These are phyloP conservation scores for Arrhopalites spinosus DNA, from an alignment of 2,888 invertebrate genomes.

Conservation along the genomic window DNA sequence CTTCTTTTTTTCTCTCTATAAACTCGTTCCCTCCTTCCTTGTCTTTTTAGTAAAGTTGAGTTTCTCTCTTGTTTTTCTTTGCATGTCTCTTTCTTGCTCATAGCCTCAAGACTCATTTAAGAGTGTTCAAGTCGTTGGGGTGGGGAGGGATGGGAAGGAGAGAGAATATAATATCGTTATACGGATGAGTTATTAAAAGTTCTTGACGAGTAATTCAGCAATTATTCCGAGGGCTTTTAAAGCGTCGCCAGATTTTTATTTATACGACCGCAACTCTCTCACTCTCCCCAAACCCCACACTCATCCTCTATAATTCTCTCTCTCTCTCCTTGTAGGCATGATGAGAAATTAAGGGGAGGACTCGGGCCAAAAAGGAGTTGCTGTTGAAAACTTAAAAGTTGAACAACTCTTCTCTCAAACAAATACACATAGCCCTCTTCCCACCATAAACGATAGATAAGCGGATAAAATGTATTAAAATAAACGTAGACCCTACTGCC, in stretches of 20 bases:
- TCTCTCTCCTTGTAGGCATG: neutral
- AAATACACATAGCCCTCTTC: too few relatives aligned
- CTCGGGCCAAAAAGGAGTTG: constrained; percentile 7
- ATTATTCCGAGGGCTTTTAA: constrained; percentile 51
- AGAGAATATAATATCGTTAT: constrained; percentile 1
- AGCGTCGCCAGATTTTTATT: constrained; percentile 48
- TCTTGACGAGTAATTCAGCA: constrained; percentile 48
- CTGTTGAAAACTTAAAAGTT: constrained; percentile 8
- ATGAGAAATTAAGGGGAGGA: constrained; percentile 29
- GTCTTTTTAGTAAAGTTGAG: neutral
- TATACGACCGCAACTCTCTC: constrained; percentile 36
- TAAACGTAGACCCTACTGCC: too few relatives aligned
- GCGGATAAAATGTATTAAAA: too few relatives aligned
- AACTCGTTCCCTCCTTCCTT: neutral
- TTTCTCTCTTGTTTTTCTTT: neutral
- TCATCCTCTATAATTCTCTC: neutral
- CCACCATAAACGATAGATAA: too few relatives aligned
- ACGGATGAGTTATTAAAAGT: constrained; percentile 47
- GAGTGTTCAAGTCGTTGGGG: neutral
- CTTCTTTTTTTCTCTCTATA: constrained; percentile 3
- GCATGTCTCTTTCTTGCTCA: constrained; percentile 6
- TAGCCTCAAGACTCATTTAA: neutral
- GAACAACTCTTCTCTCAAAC: too few relatives aligned
- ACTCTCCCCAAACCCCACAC: neutral
- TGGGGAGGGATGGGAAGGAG: neutral